Evolutionary conservation across 1,140 invertebrate genomes (phyloP), one percentile per base, ranked within the genome.

Genomic region (Drosophila varians): DNA sequence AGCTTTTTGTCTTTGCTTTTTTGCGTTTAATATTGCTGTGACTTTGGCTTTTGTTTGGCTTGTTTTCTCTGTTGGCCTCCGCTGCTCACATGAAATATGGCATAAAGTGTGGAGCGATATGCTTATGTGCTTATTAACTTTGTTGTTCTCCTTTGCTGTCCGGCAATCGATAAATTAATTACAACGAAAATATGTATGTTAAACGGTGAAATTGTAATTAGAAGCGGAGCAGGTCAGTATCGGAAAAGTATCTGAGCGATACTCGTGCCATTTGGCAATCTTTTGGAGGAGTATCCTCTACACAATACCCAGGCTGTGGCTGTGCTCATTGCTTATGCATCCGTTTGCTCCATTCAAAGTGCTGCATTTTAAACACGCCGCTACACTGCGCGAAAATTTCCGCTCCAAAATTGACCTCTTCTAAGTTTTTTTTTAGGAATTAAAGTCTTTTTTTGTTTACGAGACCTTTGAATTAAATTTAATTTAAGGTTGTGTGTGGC

Each of bases 151-250:
- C 38, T 79, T 40, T 38, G 45, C 38, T 53, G 18, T 52, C 36
- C 23, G 19, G 40, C 62, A 83, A 83, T 83, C 78, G 78, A 83
- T 83, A 84, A 66, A 65, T 84, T 74, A 74, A 84, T 83, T 78
- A 74, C 72, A 71, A 28, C 28, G 43, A 64, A 64, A 64, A 64
- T 64, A 64, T 64, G 56, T 64, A 64, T 64, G 56, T 64, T 64
- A 48, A 64, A 64, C 60, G 42, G 60, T 57, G 56, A 54, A 58
- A 74, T 71, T 69, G 31, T 54, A 74, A 75, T 49, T 19, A 54
- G 16, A 9, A 43, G 25, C 7, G 38, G 28, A 2, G 12, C 11
- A 34, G 4, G 12, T n/a, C n/a, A 12, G 48, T 34, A 51, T 34
- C 16, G 36, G 4, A 34, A 34, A 34, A 12, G 48, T 34, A 51